phyloP scores from a whole-genome alignment of 2,797 vertebrate genomes.

The Stomatorhinus walkeri region DNA sequence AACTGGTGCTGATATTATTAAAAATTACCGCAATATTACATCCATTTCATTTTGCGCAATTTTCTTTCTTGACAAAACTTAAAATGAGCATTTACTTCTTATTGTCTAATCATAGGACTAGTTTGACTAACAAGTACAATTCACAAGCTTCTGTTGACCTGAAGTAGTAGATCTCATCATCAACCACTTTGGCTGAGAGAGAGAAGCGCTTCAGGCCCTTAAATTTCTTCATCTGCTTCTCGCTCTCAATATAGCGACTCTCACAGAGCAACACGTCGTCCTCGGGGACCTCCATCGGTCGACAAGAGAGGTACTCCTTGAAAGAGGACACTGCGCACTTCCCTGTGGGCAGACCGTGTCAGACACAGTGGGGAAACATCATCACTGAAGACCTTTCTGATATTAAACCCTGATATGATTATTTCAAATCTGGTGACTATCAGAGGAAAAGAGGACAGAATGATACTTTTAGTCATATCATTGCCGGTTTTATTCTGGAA shows the following conservation, averaged over 20 bases:
- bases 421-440: background rate
- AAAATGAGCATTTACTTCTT: background rate
- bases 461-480: background rate
- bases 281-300: conserved; percentile 70
- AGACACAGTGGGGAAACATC: background rate
- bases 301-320: conserved; percentile 95
- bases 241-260: conserved; percentile 91
- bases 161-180: conserved; percentile 96
- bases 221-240: conserved; percentile 97
- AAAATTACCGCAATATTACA: background rate
- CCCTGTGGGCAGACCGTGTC: conserved; percentile 56
- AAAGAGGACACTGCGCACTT: conserved; percentile 90
- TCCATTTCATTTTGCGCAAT: background rate
- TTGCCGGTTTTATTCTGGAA: background rate
- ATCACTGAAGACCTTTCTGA: background rate
- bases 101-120: background rate
- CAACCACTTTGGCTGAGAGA: conserved; percentile 91
- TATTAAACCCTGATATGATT: background rate
- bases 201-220: conserved; percentile 97
- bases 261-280: conserved; percentile 88
- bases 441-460: background rate
- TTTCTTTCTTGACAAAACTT: background rate
- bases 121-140: background rate
- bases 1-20: background rate
- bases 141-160: conserved; percentile 61